Conservation (phyloP, 2,888 invertebrate species). For the Ellobium chinense region DNA sequence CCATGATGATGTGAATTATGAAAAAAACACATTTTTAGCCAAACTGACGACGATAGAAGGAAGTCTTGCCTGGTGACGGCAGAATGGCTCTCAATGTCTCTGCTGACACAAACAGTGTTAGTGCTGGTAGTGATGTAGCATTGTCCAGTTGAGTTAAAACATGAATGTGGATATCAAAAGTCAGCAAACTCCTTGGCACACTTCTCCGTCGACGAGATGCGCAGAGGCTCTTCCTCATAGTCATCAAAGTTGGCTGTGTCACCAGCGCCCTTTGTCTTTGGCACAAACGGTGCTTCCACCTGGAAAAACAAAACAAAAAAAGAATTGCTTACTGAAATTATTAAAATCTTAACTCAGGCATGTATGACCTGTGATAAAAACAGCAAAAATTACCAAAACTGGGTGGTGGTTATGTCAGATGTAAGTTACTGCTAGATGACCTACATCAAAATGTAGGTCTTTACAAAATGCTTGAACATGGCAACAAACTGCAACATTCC, state of each 20-base stretch:
- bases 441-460: too few relatives aligned
- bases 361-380: not conserved
- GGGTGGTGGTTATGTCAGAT: too few relatives aligned
- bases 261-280: constrained; percentile 98
- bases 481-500: too few relatives aligned
- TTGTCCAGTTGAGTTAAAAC: not conserved
- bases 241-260: constrained; percentile 99
- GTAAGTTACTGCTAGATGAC: too few relatives aligned
- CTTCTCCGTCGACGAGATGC: constrained; percentile 99
- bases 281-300: constrained; percentile 99
- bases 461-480: too few relatives aligned
- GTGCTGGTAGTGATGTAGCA: constrained; percentile 15
- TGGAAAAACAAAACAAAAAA: constrained; percentile 61
- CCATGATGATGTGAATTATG: not conserved
- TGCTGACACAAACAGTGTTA: too few relatives aligned
- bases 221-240: constrained; percentile 99
- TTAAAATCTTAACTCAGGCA: too few relatives aligned
- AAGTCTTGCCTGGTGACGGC: too few relatives aligned
- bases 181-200: constrained; percentile 99
- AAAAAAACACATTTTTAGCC: constrained; percentile 3
- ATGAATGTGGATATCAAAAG: constrained; percentile 82
- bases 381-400: too few relatives aligned
- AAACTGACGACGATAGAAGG: too few relatives aligned
- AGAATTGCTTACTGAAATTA: too few relatives aligned
- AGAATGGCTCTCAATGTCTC: too few relatives aligned